Base-by-base conservation (phyloP, 2,113 vertebrate species). In the Hyperoodon ampullatus region DNA sequence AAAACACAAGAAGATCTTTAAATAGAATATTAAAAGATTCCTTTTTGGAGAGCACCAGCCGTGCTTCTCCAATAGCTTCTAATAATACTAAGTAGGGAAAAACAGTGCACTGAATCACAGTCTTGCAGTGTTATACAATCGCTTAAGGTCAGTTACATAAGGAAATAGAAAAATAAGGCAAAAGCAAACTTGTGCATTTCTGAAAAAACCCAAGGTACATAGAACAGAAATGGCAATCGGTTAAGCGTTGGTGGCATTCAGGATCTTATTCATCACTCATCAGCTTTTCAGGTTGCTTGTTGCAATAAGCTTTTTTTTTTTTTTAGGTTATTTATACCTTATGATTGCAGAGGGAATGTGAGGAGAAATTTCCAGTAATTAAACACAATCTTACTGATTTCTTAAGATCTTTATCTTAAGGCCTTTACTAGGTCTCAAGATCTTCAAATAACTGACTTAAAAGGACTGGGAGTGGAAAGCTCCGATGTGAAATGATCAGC, bases 71-170 rank as follows among this genome's bases (percentile, higher is more conserved):
- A 98, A 96, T 98, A 98, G 93, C 96, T 97, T 93, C 86, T 98
- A 98, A 98, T 98, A 98, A 97, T 96, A 97, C 96, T 96, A 97
- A 98, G 94, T 93, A 97, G 96, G 97, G 97, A 92, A 98, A 97
- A 98, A 90, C 68, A 50, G 96, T 88, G 81, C 90, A 95, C 94
- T 98, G 98, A 98, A 98, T 98, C 98, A 98, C 75, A 86, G 97
- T 72, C 91, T 93, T 93, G 42, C 35, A 86, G 88, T 96, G 78
- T 98, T 98, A 98, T 60, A 96, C 85, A 98, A 98, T 92, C 1
- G 19, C 89, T 94, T 95, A 97, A 98, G 97, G 98, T 98, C 97
- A 97, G 98, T 98, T 98, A 98, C n/a, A 47, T 98, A 98, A 98
- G 97, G 82, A 95, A 97, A 58, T 6, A 97, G 96, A 94, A 89